Base-by-base conservation (phyloP, 1,140 invertebrate species). In the Akabosia matsudoensis region DNA sequence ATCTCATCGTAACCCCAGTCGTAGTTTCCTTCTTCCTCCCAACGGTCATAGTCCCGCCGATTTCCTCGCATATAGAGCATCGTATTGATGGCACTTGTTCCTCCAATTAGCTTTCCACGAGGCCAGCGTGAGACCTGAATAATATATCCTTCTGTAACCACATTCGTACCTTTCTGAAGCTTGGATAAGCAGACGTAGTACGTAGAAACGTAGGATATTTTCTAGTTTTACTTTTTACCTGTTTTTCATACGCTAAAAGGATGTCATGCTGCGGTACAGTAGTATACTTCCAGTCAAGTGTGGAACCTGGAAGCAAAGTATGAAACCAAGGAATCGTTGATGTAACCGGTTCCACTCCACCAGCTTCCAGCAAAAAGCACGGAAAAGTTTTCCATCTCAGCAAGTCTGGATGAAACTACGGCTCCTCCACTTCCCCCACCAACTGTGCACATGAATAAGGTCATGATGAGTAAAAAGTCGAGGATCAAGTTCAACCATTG, bases 251-350 rank as follows among this genome's bases (percentile, higher is more conserved):
- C 3, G 73, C 75, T 7, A 78, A 54, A 16, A 80, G 61, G 31
- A 77, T 75, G 0, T 70, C 70, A 1, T 75, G 26, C 78, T 88
- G 88, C 7, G 87, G 85, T 26, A 84, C 85, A 22, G 87, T 88
- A 86, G 91, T 88, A 84, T 96, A 97, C 82, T 93, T 92, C 96
- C 96, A 98, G 85, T 97, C 95, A 79, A 95, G 80, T 85, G 93
- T 92, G 82, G 93, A 96, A 78, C 94, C 93, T 83, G 96, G 94
- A 61, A 97, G 86, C 82, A 93, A 95, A 1, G 95, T 84, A 22
- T 93, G 95, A 0, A 95, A 84, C 56, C 93, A 87, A 0, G 93
- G 93, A 7, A 95, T 93, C 82, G 92, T 91, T 0, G 92, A 91
- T 33, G 94, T 91, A 81, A 93, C 90, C 0, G 90, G 91, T 81